phyloP scores from a whole-genome alignment of 2,113 vertebrate genomes.

The Columba livia region DNA sequence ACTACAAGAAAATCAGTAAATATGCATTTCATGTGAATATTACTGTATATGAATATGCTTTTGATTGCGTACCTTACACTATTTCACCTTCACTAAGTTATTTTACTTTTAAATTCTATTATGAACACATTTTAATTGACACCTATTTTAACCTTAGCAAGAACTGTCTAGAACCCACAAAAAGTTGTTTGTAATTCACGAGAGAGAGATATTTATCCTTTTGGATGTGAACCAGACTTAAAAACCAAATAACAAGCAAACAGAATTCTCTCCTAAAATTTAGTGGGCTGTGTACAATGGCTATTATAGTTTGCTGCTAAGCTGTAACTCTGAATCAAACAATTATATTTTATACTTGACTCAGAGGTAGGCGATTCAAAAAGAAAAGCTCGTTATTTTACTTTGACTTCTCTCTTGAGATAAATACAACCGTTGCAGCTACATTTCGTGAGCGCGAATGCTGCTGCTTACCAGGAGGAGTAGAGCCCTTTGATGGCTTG shows the following conservation, averaged over 20 bases:
- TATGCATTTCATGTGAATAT: not conserved
- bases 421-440: not conserved
- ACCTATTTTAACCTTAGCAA: not conserved
- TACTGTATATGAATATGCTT: not conserved
- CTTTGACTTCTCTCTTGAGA: not conserved
- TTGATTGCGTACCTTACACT: not conserved
- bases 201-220: not conserved
- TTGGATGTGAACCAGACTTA: not conserved
- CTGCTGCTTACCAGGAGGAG: constrained; percentile 88
- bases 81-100: not conserved
- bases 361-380: not conserved
- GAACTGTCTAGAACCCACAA: not conserved
- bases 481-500: constrained; percentile 93
- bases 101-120: not conserved
- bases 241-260: not conserved
- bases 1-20: not conserved
- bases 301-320: not conserved
- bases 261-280: not conserved
- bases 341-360: not conserved
- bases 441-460: not conserved
- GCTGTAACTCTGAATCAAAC: not conserved
- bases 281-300: not conserved
- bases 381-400: not conserved
- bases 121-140: not conserved
- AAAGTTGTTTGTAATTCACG: not conserved